A percentile compares a stretch with the other conserved stretches of the same genome.
Evolutionary conservation across 30 jellyfish, hydroid and myxozoan genomes (phyloP).

Genomic region (Phacellophora camtschatica): DNA sequence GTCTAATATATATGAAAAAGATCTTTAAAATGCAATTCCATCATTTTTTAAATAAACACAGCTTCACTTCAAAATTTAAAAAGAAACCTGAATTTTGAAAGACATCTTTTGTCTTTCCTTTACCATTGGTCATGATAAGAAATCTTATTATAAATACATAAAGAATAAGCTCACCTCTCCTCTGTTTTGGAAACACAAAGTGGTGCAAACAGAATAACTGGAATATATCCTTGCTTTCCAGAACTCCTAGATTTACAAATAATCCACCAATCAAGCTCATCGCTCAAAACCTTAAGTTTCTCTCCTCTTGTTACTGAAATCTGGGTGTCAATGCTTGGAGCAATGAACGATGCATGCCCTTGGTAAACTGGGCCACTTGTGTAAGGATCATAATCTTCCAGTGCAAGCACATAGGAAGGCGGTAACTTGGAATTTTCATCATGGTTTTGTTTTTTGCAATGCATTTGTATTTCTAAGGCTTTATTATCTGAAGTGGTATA

Average conservation of each 20-base stretch:
- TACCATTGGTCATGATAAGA: too few relatives aligned
- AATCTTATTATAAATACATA: too few relatives aligned
- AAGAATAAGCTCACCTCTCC: too few relatives aligned
- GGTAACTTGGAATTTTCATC: not conserved
- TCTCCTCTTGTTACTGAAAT: conserved; percentile 42
- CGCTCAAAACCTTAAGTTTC: conserved; percentile 13
- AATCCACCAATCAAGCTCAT: conserved; percentile 58
- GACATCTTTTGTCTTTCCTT: too few relatives aligned
- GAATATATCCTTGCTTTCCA: conserved; percentile 25
- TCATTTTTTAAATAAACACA: too few relatives aligned
- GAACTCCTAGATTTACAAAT: conserved; percentile 7
- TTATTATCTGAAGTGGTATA: too few relatives aligned
- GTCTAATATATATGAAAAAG: too few relatives aligned
- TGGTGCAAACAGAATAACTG: conserved; percentile 44
- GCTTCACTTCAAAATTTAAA: too few relatives aligned
- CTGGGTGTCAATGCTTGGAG: conserved; percentile 18
- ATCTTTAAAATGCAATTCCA: too few relatives aligned
- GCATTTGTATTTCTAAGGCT: not conserved
- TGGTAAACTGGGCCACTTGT: not conserved
- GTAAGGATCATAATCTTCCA: conserved; percentile 39
- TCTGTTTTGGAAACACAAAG: conserved; percentile 1
- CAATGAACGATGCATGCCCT: conserved; percentile 3
- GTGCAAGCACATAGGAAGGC: conserved; percentile 37
- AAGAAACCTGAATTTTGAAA: too few relatives aligned
- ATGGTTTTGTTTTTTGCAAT: not conserved